Conservation (phyloP, 2,888 invertebrate species). For the Aporophyla lueneburgensis region DNA sequence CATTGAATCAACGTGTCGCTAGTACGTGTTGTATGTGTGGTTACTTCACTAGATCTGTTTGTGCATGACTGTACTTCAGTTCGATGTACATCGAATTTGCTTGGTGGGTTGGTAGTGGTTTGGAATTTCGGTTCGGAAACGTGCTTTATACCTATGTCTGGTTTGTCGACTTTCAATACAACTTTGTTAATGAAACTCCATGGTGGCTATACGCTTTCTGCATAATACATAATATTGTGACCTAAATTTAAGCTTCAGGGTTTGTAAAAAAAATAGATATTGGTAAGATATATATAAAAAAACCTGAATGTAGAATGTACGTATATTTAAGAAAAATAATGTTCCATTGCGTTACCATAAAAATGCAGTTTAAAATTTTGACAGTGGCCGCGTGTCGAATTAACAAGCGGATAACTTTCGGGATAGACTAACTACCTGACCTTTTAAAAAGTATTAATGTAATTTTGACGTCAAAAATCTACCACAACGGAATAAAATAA, state of each 20-base stretch:
- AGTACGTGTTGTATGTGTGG: constrained; percentile 5
- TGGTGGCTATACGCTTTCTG: background rate
- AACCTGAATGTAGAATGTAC: background rate
- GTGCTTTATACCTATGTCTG: background rate
- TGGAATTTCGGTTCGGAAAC: background rate
- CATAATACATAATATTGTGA: background rate
- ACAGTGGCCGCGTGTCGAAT: background rate
- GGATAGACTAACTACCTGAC: background rate
- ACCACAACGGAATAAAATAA: background rate
- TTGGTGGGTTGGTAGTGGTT: background rate
- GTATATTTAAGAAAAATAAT: background rate
- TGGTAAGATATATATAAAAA: background rate
- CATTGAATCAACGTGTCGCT: constrained; percentile 31
- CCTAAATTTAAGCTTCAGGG: background rate
- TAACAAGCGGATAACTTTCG: too few relatives aligned
- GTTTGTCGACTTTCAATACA: background rate
- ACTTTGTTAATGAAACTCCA: background rate
- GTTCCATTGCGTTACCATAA: background rate
- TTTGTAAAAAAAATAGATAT: background rate
- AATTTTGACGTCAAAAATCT: background rate
- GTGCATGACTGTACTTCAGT: constrained; percentile 30
- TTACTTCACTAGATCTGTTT: constrained; percentile 16
- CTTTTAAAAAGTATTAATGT: background rate
- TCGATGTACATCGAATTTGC: constrained; percentile 2
- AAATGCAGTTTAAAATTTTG: background rate